These are phyloP conservation scores for Ophiothrix spiculata DNA, from an alignment of 35 echinoderm and acorn worm genomes.

Conservation along the genomic window DNA sequence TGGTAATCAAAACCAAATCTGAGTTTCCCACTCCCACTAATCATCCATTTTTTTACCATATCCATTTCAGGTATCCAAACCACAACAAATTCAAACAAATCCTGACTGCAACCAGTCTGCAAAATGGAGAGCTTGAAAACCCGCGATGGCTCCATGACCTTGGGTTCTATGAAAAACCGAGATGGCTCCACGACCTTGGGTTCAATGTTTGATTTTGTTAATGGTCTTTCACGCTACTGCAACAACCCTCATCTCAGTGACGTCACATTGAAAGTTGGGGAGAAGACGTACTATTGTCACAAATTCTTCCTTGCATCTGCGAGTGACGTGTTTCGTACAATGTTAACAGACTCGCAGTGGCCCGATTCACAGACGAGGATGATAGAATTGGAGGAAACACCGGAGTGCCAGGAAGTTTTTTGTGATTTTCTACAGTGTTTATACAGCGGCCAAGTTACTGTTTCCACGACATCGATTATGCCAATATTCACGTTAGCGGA, in stretches of 20 bases:
- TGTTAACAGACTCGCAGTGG: conserved; percentile 48
- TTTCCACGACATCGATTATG: conserved; percentile 27
- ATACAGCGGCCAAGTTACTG: conserved; percentile 35
- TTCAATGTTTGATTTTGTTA: conserved; percentile 19
- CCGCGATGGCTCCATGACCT: neutral
- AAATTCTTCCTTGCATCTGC: conserved; percentile 53
- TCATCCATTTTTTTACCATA: neutral
- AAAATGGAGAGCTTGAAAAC: conserved; percentile 1
- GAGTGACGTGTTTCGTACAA: conserved; percentile 54
- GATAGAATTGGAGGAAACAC: conserved; percentile 34
- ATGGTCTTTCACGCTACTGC: conserved; percentile 18
- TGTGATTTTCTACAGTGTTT: conserved; percentile 36
- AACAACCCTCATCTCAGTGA: conserved; percentile 51
- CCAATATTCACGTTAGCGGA: conserved; percentile 53
- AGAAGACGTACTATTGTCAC: conserved; percentile 25
- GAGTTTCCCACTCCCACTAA: neutral
- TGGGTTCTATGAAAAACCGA: conserved; percentile 20
- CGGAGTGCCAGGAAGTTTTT: conserved; percentile 21
- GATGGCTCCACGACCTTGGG: neutral
- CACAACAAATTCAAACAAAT: neutral
- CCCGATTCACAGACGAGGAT: conserved; percentile 29
- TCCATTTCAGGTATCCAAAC: no score
- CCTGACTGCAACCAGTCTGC: neutral
- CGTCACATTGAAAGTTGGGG: conserved; percentile 36
- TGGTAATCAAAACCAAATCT: neutral